These are phyloP conservation scores for Cephus runcator DNA, from an alignment of 2,888 invertebrate species.

Conservation along the genomic window DNA sequence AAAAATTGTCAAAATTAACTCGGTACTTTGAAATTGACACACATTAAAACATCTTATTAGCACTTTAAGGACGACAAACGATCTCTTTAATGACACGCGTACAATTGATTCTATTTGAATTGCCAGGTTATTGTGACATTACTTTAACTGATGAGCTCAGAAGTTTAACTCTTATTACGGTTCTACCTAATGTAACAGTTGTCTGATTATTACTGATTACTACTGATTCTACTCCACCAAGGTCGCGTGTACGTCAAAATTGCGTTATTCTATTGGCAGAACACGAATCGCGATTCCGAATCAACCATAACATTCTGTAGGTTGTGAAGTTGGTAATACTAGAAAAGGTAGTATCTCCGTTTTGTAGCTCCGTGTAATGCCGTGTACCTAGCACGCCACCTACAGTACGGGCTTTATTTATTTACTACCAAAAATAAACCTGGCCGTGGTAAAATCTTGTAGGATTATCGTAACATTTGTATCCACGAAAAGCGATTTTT, in stretches of 20 bases:
- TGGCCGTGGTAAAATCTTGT: constrained; percentile 12
- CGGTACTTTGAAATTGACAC: neutral
- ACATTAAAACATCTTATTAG: neutral
- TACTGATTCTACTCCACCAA: neutral
- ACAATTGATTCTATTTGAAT: neutral
- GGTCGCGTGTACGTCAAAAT: neutral
- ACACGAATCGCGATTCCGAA: neutral
- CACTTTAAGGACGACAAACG: neutral
- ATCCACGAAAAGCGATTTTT: neutral
- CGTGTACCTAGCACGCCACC: neutral
- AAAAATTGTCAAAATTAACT: neutral
- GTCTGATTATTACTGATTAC: too few relatives aligned
- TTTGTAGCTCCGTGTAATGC: neutral
- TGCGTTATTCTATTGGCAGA: neutral
- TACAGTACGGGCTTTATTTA: constrained; percentile 37
- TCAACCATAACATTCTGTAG: neutral
- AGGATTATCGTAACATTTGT: neutral
- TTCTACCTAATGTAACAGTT: neutral
- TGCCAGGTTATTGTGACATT: neutral
- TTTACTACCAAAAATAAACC: constrained; percentile 33
- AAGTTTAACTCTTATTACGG: neutral
- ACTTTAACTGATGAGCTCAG: neutral
- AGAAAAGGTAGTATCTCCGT: neutral
- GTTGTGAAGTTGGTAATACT: constrained; percentile 6
- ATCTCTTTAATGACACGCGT: neutral